Conservation (phyloP, 2,113 vertebrate genomes). For the Oriolus oriolus region DNA sequence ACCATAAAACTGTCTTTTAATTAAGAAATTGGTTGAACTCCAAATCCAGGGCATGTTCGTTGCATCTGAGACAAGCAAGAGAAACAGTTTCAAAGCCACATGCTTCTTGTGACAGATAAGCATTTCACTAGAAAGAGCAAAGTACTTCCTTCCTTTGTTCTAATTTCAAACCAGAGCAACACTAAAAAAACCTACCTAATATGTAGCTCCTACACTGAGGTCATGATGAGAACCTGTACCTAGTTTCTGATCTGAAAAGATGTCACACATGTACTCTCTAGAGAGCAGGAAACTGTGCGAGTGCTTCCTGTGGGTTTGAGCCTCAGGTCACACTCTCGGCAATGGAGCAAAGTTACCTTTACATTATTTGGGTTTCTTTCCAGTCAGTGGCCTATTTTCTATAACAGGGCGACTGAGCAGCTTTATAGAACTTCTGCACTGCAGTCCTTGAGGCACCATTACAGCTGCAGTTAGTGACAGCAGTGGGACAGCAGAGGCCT, state of each 20-base stretch:
- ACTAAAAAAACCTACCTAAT: not conserved
- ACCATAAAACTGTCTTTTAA: not conserved
- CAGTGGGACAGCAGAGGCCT: not conserved
- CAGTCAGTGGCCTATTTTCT: not conserved
- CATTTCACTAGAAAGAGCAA: conserved; percentile 48
- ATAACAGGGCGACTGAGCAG: not conserved
- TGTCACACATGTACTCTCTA: conserved; percentile 25
- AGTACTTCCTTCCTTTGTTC: conserved; percentile 59
- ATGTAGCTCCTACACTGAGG: not conserved
- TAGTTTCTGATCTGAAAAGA: conserved; percentile 7
- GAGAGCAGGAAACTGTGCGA: conserved; percentile 3
- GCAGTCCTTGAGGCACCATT: not conserved
- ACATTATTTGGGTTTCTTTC: not conserved
- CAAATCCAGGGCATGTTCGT: not conserved
- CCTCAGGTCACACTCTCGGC: not conserved
- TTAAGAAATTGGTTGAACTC: not conserved
- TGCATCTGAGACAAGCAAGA: not conserved
- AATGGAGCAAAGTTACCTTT: not conserved
- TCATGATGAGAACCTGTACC: not conserved
- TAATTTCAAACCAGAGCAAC: conserved; percentile 30
- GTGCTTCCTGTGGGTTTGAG: not conserved
- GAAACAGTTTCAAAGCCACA: not conserved
- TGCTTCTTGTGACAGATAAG: not conserved
- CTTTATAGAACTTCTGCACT: not conserved
- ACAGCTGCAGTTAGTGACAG: not conserved